Conservation (phyloP, 2,888 invertebrate genomes). For the Dichetophora obliterata region DNA sequence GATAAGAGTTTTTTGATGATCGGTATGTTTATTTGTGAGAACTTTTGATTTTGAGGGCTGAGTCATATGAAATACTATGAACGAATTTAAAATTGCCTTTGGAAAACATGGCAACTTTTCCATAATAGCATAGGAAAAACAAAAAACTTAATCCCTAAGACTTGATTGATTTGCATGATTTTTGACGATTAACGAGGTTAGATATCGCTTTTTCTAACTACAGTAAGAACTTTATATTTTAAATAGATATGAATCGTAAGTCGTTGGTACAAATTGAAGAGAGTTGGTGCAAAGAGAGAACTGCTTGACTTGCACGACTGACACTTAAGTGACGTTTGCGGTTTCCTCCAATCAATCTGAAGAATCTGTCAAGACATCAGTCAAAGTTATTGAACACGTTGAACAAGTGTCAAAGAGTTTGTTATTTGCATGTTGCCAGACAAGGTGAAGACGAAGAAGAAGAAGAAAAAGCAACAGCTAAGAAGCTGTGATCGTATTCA, state of each 20-base stretch:
- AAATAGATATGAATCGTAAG: too few relatives aligned
- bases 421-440: slow-evolving; percentile 27
- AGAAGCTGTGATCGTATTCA: neutral
- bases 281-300: neutral
- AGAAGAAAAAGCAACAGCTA: neutral
- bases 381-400: slow-evolving; percentile 32
- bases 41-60: neutral
- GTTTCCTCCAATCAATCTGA: neutral
- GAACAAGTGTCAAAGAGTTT: slow-evolving; percentile 31
- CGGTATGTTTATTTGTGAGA: neutral
- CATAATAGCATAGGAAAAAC: too few relatives aligned
- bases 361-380: slow-evolving; percentile 17
- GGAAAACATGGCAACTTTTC: too few relatives aligned
- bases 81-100: too few relatives aligned
- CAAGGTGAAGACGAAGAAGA: neutral
- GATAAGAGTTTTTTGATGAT: neutral
- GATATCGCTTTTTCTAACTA: too few relatives aligned
- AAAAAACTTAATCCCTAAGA: too few relatives aligned
- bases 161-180: too few relatives aligned
- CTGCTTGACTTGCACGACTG: neutral
- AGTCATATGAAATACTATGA: too few relatives aligned
- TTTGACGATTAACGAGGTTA: too few relatives aligned
- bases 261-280: neutral
- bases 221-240: too few relatives aligned
- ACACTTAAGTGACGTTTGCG: slow-evolving; percentile 23